These are phyloP conservation scores for Margaritifera margaritifera DNA, from an alignment of 2,888 invertebrate species.

Conservation along the genomic window DNA sequence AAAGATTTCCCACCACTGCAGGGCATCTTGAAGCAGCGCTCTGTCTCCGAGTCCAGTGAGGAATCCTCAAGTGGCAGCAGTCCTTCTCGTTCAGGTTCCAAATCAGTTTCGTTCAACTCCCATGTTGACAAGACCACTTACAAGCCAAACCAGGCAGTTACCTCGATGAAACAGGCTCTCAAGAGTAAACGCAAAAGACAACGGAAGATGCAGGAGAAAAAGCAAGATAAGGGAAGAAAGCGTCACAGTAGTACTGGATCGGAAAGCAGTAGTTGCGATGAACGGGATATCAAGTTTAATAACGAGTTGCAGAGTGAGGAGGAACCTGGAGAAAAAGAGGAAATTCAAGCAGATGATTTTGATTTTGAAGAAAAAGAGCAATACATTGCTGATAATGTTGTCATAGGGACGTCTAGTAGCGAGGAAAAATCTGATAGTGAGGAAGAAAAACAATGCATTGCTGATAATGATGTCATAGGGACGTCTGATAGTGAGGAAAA, in stretches of 20 bases:
- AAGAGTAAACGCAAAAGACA: constrained; percentile 65
- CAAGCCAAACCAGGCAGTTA: constrained; percentile 63
- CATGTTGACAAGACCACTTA: constrained; percentile 66
- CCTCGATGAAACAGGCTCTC: constrained; percentile 65
- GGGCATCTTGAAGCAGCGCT: constrained; percentile 70
- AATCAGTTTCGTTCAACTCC: constrained; percentile 68
- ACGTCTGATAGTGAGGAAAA: constrained; percentile 1
- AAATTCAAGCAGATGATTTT: constrained; percentile 3
- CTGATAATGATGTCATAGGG: constrained; percentile 22
- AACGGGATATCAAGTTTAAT: constrained; percentile 31
- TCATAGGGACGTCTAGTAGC: constrained; percentile 8
- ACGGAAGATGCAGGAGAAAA: constrained; percentile 64
- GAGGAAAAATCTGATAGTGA: constrained; percentile 22
- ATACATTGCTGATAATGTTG: background rate
- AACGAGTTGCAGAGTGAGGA: constrained; percentile 51
- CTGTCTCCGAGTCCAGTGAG: constrained; percentile 76
- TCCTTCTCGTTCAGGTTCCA: constrained; percentile 14
- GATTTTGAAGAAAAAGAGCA: constrained; percentile 4
- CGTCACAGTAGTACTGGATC: constrained; percentile 54
- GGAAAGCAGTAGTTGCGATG: constrained; percentile 55
- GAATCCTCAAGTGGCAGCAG: constrained; percentile 50
- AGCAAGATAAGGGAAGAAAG: constrained; percentile 31
- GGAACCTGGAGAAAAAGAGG: constrained; percentile 25
- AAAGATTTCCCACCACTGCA: constrained; percentile 53
- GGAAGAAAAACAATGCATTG: constrained; percentile 28